These are phyloP conservation scores for Orgyia antiqua DNA, from an alignment of 2,888 invertebrate genomes.

Conservation along the genomic window DNA sequence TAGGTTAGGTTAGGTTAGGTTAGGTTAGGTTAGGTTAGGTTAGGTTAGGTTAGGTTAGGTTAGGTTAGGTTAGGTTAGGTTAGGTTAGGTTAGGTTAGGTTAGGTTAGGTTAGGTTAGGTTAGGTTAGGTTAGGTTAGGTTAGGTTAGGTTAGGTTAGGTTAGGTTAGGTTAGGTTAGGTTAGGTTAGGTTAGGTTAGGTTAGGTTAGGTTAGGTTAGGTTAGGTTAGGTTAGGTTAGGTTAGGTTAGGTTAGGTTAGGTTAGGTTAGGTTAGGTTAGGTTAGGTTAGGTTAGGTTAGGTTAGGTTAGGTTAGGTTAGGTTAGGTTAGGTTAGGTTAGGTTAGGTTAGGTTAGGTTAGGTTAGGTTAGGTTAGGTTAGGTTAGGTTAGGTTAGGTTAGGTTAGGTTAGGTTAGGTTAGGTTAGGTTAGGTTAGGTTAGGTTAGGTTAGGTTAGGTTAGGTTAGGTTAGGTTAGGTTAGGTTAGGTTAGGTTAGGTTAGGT, in stretches of 20 bases:
- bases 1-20: slow-evolving; percentile 7
- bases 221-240: slow-evolving; percentile 3
- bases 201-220: slow-evolving; percentile 3
- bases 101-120: slow-evolving; percentile 7
- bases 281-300: slow-evolving; percentile 3
- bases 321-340: slow-evolving; percentile 3
- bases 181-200: slow-evolving; percentile 3
- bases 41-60: slow-evolving; percentile 7
- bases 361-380: too few species aligned
- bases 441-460: too few species aligned
- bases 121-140: slow-evolving; percentile 7
- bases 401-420: too few species aligned
- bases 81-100: slow-evolving; percentile 7
- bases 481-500: too few species aligned
- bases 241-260: slow-evolving; percentile 3
- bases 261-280: slow-evolving; percentile 3
- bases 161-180: slow-evolving; percentile 5
- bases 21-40: slow-evolving; percentile 7
- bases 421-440: too few species aligned
- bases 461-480: too few species aligned
- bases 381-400: too few species aligned
- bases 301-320: slow-evolving; percentile 3
- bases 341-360: slow-evolving; percentile 3
- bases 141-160: slow-evolving; percentile 7
- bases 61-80: slow-evolving; percentile 6